Base-by-base conservation (phyloP, 1,140 invertebrate species). In the Pantala flavescens region DNA sequence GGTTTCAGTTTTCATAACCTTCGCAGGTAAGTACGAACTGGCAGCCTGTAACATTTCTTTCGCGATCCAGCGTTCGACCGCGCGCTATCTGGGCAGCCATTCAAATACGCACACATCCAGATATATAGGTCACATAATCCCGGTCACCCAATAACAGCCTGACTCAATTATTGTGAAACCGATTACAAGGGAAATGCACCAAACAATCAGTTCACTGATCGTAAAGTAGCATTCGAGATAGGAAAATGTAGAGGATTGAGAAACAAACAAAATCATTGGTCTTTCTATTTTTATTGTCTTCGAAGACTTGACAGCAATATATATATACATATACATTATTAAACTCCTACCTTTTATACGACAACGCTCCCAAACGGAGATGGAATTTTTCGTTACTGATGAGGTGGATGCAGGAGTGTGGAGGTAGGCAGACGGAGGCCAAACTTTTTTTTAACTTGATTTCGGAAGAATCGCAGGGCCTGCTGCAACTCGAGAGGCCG, bases 251-350 rank as follows among this genome's bases (percentile, higher is more conserved):
- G 5, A 63, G n/a, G 49, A 3, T 16, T 63, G n/a, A 63, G 49
- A 63, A 63, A 63, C n/a, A 63, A 63, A 63, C n/a, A 63, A 21
- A 16, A 14, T 12, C 14, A 21, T 63, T 63, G 49, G 49, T 63
- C 49, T 63, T 63, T 63, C 49, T 63, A 63, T 63, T 63, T 63
- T 63, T 63, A 63, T 63, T 63, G 49, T 63, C 49, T 19, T 63
- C 49, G 49, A 63, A 63, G 49, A 63, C 49, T 63, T 63, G 49
- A 63, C 49, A 63, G 49, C 49, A 63, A 63, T 63, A 63, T 63
- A 36, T 36, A 63, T 63, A 63, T 63, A 63, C 49, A 63, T 63
- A 63, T 36, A 36, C 28, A 36, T 63, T 63, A 63, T 63, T 63
- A 7, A 63, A 63, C 49, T 63, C 49, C 49, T 63, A 63, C 49